phyloP scores from a whole-genome alignment of 2,888 invertebrate species.

The Spisula subtruncata region DNA sequence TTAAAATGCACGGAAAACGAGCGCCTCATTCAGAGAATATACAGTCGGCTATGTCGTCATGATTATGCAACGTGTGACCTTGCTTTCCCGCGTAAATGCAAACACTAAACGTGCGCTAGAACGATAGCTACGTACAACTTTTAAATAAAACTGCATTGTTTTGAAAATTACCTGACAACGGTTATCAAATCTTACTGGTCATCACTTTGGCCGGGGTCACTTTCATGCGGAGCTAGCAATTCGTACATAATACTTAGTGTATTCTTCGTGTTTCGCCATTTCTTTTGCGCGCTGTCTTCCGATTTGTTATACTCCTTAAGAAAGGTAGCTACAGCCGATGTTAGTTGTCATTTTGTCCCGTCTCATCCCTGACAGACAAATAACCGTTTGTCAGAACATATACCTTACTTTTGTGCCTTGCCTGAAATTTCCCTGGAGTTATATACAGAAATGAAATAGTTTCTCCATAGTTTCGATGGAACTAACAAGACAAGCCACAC shows the following conservation, averaged over 20 bases:
- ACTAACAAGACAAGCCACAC: not conserved
- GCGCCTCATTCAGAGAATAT: conserved; percentile 20
- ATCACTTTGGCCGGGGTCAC: no score
- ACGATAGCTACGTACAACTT: not conserved
- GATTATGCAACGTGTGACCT: not conserved
- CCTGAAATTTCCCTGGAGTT: not conserved
- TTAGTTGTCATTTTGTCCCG: not conserved
- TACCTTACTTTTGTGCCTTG: not conserved
- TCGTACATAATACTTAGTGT: no score
- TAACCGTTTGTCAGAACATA: not conserved
- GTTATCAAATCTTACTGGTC: no score
- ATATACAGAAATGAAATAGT: not conserved
- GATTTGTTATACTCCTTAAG: no score
- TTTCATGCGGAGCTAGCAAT: no score
- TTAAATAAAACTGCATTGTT: no score
- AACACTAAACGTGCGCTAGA: not conserved
- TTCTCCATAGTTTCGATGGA: not conserved
- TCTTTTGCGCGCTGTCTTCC: no score
- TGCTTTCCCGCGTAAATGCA: not conserved
- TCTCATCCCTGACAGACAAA: not conserved
- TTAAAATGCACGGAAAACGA: not conserved
- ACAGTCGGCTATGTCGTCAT: not conserved
- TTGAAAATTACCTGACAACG: no score
- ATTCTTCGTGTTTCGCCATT: no score
- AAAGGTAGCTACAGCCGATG: not conserved